phyloP scores from a whole-genome alignment of 2,888 invertebrate genomes.

The Cephus rjabovi region DNA sequence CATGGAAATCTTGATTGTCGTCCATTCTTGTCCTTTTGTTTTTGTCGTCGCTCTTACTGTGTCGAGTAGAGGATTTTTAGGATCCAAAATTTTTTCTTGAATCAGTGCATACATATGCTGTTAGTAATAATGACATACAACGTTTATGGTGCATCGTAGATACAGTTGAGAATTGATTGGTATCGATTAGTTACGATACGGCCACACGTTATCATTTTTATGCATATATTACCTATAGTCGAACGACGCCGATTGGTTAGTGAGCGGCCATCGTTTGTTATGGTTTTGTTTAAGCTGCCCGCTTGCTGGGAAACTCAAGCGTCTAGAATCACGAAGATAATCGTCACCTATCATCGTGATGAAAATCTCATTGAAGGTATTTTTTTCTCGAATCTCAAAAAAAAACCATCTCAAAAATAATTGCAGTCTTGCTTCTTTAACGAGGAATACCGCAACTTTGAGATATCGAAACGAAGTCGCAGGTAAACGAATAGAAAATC shows the following conservation, averaged over 20 bases:
- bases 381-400: not conserved
- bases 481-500: no score
- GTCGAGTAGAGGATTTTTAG: not conserved
- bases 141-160: no score
- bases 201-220: not conserved
- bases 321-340: constrained; percentile 62
- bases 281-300: constrained; percentile 61
- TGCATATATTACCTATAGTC: constrained; percentile 62
- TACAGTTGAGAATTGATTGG: no score
- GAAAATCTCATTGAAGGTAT: not conserved
- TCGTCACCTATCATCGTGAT: not conserved
- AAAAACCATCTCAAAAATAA: constrained; percentile 5
- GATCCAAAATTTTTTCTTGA: not conserved
- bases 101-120: not conserved
- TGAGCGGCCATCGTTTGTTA: constrained; percentile 64
- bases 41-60: no score
- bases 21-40: no score
- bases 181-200: no score
- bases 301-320: constrained; percentile 66
- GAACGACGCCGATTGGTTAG: constrained; percentile 64
- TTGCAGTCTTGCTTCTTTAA: not conserved
- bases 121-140: not conserved
- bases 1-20: no score
- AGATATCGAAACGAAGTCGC: constrained; percentile 16
- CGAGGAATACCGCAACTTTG: not conserved